Conservation (phyloP, 2,797 vertebrate species). For the Crax fasciolata region DNA sequence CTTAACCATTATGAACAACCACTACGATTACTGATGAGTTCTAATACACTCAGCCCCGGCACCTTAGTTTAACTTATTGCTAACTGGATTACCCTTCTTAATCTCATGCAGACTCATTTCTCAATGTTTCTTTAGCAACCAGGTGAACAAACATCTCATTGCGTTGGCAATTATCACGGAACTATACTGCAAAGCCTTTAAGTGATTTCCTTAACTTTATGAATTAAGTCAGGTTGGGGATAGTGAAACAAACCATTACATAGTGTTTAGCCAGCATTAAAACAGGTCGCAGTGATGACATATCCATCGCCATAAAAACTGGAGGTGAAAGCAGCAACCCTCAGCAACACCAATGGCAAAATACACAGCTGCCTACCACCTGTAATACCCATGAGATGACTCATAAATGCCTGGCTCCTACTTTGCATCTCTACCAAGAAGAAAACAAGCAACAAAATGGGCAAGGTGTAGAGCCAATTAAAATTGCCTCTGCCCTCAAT, state of each 20-base stretch:
- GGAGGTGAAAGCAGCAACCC: neutral
- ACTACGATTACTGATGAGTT: neutral
- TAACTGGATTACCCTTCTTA: neutral
- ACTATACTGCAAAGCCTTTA: conserved; percentile 23
- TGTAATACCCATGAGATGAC: rapidly evolving
- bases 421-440: neutral
- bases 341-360: neutral
- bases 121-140: conserved; percentile 47
- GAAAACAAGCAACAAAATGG: neutral
- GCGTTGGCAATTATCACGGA: neutral
- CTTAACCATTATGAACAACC: neutral
- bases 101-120: neutral
- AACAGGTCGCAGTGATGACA: neutral
- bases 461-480: neutral
- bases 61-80: conserved; percentile 5
- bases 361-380: neutral
- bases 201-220: conserved; percentile 24
- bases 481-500: neutral
- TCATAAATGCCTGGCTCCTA: neutral
- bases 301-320: conserved; percentile 1
- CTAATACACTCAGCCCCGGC: neutral
- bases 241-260: conserved; percentile 29
- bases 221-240: conserved; percentile 19
- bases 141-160: conserved; percentile 52
- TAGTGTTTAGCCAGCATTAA: neutral